A percentile compares a stretch with the other conserved stretches of the same genome.
These are phyloP conservation scores for Macrostomum lignano DNA, from an alignment of 1,140 invertebrate genomes.

Conservation along the genomic window DNA sequence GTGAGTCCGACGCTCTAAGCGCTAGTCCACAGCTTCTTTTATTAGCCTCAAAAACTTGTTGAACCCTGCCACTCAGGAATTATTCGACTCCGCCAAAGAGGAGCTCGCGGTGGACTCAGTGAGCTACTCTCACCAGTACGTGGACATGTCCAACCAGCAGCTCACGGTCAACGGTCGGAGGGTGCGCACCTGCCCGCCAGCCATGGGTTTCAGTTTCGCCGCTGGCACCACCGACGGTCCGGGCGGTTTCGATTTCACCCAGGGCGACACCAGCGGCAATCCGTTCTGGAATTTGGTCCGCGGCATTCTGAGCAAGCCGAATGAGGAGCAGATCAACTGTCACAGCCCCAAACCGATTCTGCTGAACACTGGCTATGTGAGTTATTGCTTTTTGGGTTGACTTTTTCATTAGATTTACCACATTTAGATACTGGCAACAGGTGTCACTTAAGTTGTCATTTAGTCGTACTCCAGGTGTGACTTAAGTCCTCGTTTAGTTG, in stretches of 20 bases:
- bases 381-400: no score
- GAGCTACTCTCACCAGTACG: constrained; percentile 53
- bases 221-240: constrained; percentile 74
- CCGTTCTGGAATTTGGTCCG: constrained; percentile 20
- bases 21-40: no score
- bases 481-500: no score
- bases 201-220: constrained; percentile 72
- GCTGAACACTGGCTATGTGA: constrained; percentile 55
- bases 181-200: constrained; percentile 41
- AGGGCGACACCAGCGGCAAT: constrained; percentile 13
- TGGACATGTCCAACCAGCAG: constrained; percentile 51
- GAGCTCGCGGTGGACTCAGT: no score
- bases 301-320: constrained; percentile 17
- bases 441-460: no score
- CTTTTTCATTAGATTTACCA: no score
- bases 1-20: no score
- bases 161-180: constrained; percentile 8
- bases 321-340: constrained; percentile 12
- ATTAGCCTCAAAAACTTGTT: no score
- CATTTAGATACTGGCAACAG: no score
- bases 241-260: constrained; percentile 51
- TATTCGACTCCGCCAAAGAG: no score
- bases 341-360: constrained; percentile 33
- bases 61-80: no score
- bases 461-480: no score